Conservation (phyloP, 2,888 invertebrate species). For the Amphipyra tragopoginis region DNA sequence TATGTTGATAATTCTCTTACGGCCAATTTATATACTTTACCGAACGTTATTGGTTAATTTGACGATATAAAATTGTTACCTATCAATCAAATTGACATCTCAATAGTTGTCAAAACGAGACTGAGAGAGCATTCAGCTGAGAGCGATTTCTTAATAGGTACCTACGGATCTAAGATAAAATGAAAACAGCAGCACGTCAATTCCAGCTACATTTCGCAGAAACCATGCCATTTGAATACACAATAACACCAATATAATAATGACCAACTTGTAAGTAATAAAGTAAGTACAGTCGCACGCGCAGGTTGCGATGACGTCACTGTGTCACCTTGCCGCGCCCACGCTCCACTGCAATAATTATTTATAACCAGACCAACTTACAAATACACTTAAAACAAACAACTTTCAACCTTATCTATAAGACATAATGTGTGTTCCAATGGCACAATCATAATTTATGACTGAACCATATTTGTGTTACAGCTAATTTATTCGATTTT, state of each 20-base stretch:
- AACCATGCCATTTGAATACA: slow-evolving; percentile 20
- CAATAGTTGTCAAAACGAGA: too few relatives aligned
- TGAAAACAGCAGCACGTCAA: neutral
- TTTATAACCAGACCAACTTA: slow-evolving; percentile 50
- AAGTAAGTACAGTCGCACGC: slow-evolving; percentile 41
- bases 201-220: neutral
- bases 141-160: too few relatives aligned
- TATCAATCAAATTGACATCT: too few relatives aligned
- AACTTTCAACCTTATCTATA: slow-evolving; percentile 45
- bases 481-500: slow-evolving; percentile 24
- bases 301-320: slow-evolving; percentile 72
- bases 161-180: too few relatives aligned
- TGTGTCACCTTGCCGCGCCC: slow-evolving; percentile 74
- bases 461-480: slow-evolving; percentile 13
- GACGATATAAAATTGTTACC: too few relatives aligned
- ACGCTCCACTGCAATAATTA: slow-evolving; percentile 61
- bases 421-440: slow-evolving; percentile 28
- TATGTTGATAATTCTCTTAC: too few relatives aligned
- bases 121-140: too few relatives aligned
- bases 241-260: slow-evolving; percentile 41
- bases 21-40: too few relatives aligned
- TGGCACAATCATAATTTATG: slow-evolving; percentile 39
- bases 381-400: slow-evolving; percentile 24
- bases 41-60: too few relatives aligned
- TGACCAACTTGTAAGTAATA: slow-evolving; percentile 48